phyloP scores from a whole-genome alignment of 2,888 invertebrate genomes.

The Acleris cristana region DNA sequence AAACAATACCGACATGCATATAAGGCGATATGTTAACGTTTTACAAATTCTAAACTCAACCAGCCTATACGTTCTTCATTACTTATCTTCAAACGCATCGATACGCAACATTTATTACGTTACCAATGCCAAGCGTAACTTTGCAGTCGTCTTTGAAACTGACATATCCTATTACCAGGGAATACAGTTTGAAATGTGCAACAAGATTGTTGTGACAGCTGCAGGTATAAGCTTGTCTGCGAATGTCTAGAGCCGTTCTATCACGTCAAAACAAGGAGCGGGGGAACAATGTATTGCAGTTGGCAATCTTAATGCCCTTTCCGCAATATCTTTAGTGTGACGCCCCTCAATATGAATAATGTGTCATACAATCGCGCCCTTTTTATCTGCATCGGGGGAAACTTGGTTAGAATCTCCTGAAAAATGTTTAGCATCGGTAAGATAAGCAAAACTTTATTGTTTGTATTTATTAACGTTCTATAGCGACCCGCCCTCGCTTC shows the following conservation, averaged over 20 bases:
- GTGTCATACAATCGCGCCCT: constrained; percentile 78
- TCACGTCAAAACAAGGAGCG: constrained; percentile 81
- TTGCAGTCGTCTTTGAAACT: constrained; percentile 24
- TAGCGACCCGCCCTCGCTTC: too few species aligned
- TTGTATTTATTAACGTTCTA: too few species aligned
- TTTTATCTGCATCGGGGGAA: constrained; percentile 71
- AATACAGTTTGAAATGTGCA: constrained; percentile 43
- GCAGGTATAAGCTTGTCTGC: constrained; percentile 54
- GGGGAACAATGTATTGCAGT: constrained; percentile 49
- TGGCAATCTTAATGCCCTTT: constrained; percentile 83
- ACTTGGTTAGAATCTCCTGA: constrained; percentile 56
- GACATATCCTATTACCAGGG: constrained; percentile 31
- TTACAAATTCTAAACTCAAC: constrained; percentile 63
- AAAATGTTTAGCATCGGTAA: constrained; percentile 37
- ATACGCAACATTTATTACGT: constrained; percentile 82
- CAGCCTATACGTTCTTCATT: constrained; percentile 75
- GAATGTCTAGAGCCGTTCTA: constrained; percentile 74
- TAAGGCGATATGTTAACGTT: constrained; percentile 33
- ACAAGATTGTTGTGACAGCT: neutral
- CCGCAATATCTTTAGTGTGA: constrained; percentile 80
- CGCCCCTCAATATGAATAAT: constrained; percentile 82
- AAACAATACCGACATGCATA: constrained; percentile 14
- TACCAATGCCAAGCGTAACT: constrained; percentile 53
- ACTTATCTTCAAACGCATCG: constrained; percentile 83
- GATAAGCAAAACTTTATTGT: constrained; percentile 14